Evolutionary conservation across 2,797 vertebrate species (phyloP), one percentile per base, ranked within the genome.

Genomic region (Danio kyathit): DNA sequence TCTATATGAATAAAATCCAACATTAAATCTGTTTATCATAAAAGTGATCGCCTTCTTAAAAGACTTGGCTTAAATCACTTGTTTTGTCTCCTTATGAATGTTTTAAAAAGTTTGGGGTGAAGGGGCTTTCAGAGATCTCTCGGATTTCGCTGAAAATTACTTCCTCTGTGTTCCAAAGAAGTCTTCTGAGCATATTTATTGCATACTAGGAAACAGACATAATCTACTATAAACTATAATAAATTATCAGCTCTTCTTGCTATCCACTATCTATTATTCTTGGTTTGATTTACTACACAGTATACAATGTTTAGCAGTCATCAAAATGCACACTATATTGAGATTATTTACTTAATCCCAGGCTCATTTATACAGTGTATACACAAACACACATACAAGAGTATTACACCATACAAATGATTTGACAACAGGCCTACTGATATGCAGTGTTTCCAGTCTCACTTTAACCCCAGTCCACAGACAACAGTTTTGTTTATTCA

Each of bases 381-480:
- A 69, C 19, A 54, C 12, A 38, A 14, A 63, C 17, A 21, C 38
- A 46, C 40, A 44, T 17, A 60, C 52, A 48, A 6, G 3, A 41
- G 4, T 1, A 49, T 60, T 21, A 41, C n/a, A 57, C n/a, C 44
- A 60, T 19, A 69, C 0, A 13, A 48, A 2, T 61, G 29, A 17
- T 63, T 54, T 16, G 6, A 63, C 16, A 14, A 13, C 7, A 59
- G 19, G 38, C 19, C 4, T n/a, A 6, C 21, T 59, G 64, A 78
- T 69, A 65, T 29, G 17, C 17, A 52, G 5, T 0, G 48, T n/a
- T 46, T 67, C 8, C 21, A 59, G n/a, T 16, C 5, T 29, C 17
- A 60, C 51, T 69, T 61, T 79, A 29, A 74, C 49, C 52, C 16
- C n/a, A 19, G 13, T n/a, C 48, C 12, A 69, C 1, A 63, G 51